phyloP scores from a whole-genome alignment of 2,113 vertebrate genomes.

The Zingel zingel region DNA sequence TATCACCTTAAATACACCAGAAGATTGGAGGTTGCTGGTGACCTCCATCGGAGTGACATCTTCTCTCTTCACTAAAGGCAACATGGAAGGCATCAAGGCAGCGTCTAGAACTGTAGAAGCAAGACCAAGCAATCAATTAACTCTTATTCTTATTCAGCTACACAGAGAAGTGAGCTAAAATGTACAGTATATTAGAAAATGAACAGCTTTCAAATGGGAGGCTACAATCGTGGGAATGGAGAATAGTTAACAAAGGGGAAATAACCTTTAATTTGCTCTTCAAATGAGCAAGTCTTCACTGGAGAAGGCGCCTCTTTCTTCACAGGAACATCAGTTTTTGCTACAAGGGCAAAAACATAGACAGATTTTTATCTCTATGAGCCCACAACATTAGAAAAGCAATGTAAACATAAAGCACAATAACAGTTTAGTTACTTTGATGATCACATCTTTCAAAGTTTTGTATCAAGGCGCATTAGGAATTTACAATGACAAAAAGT shows the following conservation, averaged over 20 bases:
- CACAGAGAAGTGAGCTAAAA: neutral
- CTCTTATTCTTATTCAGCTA: neutral
- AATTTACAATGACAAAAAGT: neutral
- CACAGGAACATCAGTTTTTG: conserved; percentile 89
- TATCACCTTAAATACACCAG: conserved; percentile 88
- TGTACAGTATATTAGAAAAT: neutral
- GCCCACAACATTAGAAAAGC: conserved; percentile 1
- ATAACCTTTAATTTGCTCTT: conserved; percentile 95
- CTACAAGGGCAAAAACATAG: conserved; percentile 64
- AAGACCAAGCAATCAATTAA: conserved; percentile 21
- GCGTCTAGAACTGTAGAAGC: conserved; percentile 86
- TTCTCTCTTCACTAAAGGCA: conserved; percentile 94
- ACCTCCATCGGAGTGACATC: conserved; percentile 97
- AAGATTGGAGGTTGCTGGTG: conserved; percentile 88
- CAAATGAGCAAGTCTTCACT: conserved; percentile 93
- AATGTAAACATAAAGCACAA: neutral
- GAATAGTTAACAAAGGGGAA: neutral
- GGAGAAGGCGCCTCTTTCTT: conserved; percentile 94
- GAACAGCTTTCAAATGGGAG: neutral
- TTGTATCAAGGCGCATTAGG: neutral
- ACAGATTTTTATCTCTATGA: neutral
- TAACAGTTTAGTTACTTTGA: neutral
- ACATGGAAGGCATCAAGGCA: conserved; percentile 90
- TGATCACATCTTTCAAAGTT: neutral
- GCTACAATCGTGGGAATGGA: neutral